These are phyloP conservation scores for Planiliza haematocheilus DNA, from an alignment of 2,113 vertebrate genomes.

Conservation along the genomic window DNA sequence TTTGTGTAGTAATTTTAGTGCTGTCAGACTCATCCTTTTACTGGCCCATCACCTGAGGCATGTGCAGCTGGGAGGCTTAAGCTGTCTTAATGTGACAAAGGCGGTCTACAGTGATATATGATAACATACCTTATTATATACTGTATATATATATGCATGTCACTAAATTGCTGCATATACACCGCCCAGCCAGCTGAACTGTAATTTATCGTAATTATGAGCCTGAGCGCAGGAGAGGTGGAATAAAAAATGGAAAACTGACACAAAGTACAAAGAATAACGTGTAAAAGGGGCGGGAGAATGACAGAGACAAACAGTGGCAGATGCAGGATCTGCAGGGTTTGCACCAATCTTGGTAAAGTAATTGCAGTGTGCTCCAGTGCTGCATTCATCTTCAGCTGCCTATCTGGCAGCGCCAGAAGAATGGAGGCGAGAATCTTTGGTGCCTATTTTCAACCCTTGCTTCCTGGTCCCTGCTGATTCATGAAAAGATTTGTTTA, in stretches of 20 bases:
- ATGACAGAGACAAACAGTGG: not conserved
- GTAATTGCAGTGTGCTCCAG: constrained; percentile 31
- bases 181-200: not conserved
- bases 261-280: not conserved
- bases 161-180: not conserved
- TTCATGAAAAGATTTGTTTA: constrained; percentile 48
- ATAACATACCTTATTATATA: not conserved
- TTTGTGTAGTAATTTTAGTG: not conserved
- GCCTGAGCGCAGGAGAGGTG: not conserved
- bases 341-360: constrained; percentile 18
- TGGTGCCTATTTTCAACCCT: constrained; percentile 26
- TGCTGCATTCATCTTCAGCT: constrained; percentile 41
- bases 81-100: not conserved
- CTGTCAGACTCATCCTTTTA: not conserved
- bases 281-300: too few species aligned
- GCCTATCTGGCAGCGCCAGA: constrained; percentile 34
- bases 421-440: constrained; percentile 28
- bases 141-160: not conserved
- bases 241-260: not conserved
- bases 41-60: constrained; percentile 9
- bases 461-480: not conserved
- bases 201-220: not conserved
- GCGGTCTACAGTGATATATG: not conserved
- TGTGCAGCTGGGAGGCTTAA: not conserved
- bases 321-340: constrained; percentile 5